phyloP scores from a whole-genome alignment of 2,113 vertebrate genomes.

The Heloderma charlesbogerti region DNA sequence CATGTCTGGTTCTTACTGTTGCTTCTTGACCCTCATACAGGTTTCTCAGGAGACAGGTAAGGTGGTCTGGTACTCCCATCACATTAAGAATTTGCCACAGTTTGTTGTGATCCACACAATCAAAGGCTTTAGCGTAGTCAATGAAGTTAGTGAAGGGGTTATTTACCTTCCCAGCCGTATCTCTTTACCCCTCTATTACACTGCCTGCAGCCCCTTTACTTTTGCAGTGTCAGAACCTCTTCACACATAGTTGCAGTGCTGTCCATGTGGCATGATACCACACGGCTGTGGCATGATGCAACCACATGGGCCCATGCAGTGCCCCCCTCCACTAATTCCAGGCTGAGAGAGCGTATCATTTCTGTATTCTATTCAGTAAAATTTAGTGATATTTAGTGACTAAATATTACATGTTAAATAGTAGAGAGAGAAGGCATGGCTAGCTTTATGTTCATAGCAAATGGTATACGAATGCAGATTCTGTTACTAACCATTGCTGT shows the following conservation, averaged over 20 bases:
- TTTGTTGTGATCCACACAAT: too few species aligned
- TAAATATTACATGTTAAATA: neutral
- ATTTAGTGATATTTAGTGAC: too few species aligned
- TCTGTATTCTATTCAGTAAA: neutral
- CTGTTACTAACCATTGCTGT: neutral
- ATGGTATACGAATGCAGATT: neutral
- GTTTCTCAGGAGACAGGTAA: too few species aligned
- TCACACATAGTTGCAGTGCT: neutral
- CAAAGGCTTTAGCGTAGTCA: too few species aligned
- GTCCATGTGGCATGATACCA: neutral
- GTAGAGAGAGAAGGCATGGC: neutral
- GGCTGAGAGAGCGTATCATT: neutral
- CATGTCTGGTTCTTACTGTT: too few species aligned
- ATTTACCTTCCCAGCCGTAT: neutral
- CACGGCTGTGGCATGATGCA: neutral
- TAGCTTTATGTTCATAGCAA: neutral
- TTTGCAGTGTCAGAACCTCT: neutral
- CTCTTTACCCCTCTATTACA: neutral
- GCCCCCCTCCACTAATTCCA: neutral
- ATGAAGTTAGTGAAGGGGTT: neutral
- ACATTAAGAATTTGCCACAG: too few species aligned
- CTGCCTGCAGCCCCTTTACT: neutral
- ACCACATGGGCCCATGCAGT: neutral
- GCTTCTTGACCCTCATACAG: too few species aligned
- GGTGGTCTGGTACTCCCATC: too few species aligned